Percentiles rank a stretch among this genome's conserved stretches.
These are phyloP conservation scores for Parasteatoda lunata DNA, from an alignment of 2,888 invertebrate species.

Conservation along the genomic window DNA sequence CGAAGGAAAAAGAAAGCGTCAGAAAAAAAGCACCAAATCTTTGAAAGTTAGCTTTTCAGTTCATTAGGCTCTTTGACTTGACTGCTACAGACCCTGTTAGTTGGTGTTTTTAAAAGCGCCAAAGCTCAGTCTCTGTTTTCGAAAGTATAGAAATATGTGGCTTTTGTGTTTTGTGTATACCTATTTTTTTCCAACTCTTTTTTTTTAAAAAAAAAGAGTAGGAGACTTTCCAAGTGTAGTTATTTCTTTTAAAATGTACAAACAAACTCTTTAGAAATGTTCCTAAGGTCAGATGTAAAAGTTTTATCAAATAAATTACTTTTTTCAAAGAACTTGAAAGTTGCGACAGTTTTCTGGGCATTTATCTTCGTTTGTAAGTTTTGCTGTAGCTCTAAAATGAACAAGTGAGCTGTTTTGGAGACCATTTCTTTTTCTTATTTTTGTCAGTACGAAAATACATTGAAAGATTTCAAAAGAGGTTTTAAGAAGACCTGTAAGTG, in stretches of 20 bases:
- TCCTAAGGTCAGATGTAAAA: constrained; percentile 12
- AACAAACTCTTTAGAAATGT: constrained; percentile 20
- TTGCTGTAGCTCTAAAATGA: too few relatives aligned
- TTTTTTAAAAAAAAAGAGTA: too few relatives aligned
- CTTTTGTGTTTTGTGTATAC: constrained; percentile 25
- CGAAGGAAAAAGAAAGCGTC: neutral
- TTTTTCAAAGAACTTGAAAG: neutral
- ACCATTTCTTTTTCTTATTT: too few relatives aligned
- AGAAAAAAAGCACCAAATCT: constrained; percentile 9
- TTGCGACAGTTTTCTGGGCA: too few relatives aligned
- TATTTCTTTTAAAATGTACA: neutral
- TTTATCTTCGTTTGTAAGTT: too few relatives aligned
- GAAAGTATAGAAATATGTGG: constrained; percentile 17
- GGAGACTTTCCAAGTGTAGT: neutral
- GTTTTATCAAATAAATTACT: constrained; percentile 8
- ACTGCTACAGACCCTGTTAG: constrained; percentile 24
- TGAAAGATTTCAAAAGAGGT: too few relatives aligned
- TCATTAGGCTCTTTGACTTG: constrained; percentile 45
- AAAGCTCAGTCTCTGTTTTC: constrained; percentile 18
- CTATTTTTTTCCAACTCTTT: neutral
- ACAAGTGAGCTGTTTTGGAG: too few relatives aligned
- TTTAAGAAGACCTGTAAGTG: too few relatives aligned
- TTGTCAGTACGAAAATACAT: too few relatives aligned
- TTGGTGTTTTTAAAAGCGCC: constrained; percentile 24
- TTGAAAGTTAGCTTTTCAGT: constrained; percentile 43